Evolutionary conservation across 1,140 invertebrate genomes (phyloP).

Genomic region (Triops cancriformis): DNA sequence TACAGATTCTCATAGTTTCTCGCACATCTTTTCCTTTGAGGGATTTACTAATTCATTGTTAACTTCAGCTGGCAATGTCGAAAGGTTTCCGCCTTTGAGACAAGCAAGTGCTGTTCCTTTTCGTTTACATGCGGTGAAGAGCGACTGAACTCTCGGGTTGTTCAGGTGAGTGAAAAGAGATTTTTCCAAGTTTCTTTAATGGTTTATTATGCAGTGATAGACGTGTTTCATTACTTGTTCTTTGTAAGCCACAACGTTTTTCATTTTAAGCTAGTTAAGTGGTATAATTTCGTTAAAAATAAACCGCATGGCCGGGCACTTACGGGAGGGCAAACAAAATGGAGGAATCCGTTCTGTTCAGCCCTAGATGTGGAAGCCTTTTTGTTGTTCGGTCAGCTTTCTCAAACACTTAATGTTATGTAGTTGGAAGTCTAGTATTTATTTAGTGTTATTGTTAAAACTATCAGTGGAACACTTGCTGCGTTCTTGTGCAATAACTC

Average conservation of each 20-base stretch:
- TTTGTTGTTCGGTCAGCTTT: too few species aligned
- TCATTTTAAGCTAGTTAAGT: not conserved
- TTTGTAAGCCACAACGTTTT: not conserved
- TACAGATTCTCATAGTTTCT: not conserved
- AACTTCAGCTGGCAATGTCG: not conserved
- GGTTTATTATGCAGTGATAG: not conserved
- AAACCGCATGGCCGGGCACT: too few species aligned
- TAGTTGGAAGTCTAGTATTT: too few species aligned
- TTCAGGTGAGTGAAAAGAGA: not conserved
- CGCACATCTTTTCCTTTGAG: not conserved
- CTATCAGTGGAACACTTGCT: not conserved
- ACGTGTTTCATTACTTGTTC: not conserved
- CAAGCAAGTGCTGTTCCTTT: not conserved
- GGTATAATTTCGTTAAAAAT: not conserved
- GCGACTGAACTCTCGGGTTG: not conserved
- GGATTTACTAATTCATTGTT: not conserved
- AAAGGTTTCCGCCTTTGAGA: not conserved
- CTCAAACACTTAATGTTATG: not conserved
- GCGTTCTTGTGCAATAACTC: not conserved
- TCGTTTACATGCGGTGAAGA: slow-evolving; percentile 13
- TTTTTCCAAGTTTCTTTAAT: not conserved
- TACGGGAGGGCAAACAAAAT: too few species aligned
- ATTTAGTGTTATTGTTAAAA: too few species aligned
- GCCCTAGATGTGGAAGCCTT: too few species aligned
- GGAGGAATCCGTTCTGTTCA: too few species aligned